Evolutionary conservation across 2,888 invertebrate genomes (phyloP).

Genomic region (Ormyrus rosae): DNA sequence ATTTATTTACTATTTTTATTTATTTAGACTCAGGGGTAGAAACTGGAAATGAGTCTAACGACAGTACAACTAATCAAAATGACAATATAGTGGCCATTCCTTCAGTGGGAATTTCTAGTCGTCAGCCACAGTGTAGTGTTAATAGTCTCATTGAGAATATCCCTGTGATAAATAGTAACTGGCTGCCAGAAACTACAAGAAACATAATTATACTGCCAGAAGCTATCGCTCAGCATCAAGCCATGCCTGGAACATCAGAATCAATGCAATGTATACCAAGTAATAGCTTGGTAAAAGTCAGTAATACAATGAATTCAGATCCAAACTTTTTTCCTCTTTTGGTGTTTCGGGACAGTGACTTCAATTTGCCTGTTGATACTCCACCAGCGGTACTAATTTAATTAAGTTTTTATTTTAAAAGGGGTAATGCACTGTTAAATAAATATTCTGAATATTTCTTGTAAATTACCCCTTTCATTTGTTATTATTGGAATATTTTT

Average conservation of each 20-base stretch:
- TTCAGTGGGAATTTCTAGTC: conserved; percentile 10
- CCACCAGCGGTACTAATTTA: too few relatives aligned
- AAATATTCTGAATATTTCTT: too few relatives aligned
- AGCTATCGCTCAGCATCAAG: conserved; percentile 6
- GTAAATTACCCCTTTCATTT: too few relatives aligned
- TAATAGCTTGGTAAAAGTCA: conserved; percentile 42
- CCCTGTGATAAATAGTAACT: conserved; percentile 10
- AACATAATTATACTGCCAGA: conserved; percentile 4
- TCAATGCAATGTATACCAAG: conserved; percentile 9
- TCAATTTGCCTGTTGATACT: too few relatives aligned
- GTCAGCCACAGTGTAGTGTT: conserved; percentile 5
- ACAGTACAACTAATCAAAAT: conserved; percentile 74
- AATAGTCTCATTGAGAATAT: conserved; percentile 10
- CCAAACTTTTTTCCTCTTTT: conserved; percentile 10
- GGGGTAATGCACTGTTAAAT: too few relatives aligned
- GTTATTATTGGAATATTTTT: too few relatives aligned
- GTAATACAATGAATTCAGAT: conserved; percentile 1
- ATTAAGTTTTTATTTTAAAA: too few relatives aligned
- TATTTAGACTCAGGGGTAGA: conserved; percentile 83
- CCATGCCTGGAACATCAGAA: conserved; percentile 21
- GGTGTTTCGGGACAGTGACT: neutral
- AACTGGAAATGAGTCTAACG: conserved; percentile 85
- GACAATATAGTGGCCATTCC: conserved; percentile 47
- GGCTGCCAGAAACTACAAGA: neutral
- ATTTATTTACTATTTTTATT: conserved; percentile 72